phyloP scores from a whole-genome alignment of 2,113 vertebrate species.

The Gymnocephalus cernua region DNA sequence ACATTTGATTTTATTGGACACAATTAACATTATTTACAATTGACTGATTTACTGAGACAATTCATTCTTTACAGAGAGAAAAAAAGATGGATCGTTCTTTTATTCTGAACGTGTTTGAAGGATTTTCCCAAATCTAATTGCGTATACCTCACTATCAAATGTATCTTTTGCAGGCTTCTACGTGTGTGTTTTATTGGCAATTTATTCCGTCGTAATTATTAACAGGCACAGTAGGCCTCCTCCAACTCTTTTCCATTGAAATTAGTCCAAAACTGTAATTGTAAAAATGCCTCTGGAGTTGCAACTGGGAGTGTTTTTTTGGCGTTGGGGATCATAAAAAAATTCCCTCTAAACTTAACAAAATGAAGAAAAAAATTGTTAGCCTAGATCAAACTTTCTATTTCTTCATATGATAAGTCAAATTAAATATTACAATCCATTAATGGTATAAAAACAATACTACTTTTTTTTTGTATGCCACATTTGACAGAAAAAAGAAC shows the following conservation, averaged over 20 bases:
- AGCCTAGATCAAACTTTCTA: neutral
- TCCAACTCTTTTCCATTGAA: constrained; percentile 45
- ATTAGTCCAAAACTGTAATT: constrained; percentile 56
- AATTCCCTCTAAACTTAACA: neutral
- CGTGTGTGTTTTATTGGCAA: constrained; percentile 63
- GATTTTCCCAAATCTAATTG: constrained; percentile 33
- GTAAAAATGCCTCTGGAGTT: constrained; percentile 51
- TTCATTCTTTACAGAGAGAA: neutral
- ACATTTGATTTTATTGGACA: constrained; percentile 5
- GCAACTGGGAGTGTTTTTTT: constrained; percentile 33
- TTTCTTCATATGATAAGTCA: neutral
- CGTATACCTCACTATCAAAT: constrained; percentile 24
- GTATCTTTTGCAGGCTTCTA: constrained; percentile 31
- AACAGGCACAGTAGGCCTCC: constrained; percentile 62
- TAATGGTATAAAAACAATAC: neutral
- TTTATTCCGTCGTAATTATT: constrained; percentile 73
- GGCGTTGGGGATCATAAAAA: neutral
- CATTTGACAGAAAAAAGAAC: neutral
- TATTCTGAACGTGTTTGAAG: neutral
- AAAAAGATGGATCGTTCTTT: neutral
- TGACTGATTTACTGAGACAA: constrained; percentile 4
- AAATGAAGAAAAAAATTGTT: neutral
- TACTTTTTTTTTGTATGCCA: neutral
- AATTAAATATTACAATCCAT: neutral
- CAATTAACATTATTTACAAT: constrained; percentile 1